These are phyloP conservation scores for Archilochus colubris DNA, from an alignment of 2,113 vertebrate species.

Conservation along the genomic window DNA sequence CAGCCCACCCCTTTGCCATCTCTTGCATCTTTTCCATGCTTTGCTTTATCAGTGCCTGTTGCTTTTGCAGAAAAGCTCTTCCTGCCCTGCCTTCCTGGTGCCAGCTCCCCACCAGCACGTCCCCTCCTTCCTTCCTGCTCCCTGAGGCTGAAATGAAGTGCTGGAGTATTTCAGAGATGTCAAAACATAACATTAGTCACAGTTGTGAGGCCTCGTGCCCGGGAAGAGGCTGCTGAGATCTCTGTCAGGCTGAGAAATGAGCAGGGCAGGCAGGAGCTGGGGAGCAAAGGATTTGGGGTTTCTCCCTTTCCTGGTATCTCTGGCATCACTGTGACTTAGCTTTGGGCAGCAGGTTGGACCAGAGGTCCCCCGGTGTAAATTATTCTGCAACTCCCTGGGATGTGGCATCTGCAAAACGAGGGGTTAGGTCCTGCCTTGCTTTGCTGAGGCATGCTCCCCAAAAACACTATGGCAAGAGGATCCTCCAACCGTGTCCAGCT, in stretches of 20 bases:
- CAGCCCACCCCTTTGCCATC: accelerated
- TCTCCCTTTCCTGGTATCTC: accelerated
- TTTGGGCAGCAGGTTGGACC: not conserved
- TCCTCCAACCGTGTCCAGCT: accelerated
- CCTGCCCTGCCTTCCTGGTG: not conserved
- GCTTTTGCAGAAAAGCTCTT: not conserved
- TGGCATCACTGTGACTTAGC: not conserved
- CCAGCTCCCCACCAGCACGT: not conserved
- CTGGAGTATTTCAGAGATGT: constrained; percentile 67
- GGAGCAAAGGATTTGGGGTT: not conserved
- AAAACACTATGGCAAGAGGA: not conserved
- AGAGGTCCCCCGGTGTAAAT: not conserved
- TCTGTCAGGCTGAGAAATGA: not conserved
- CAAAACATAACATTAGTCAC: constrained; percentile 65
- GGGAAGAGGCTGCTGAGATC: constrained; percentile 34
- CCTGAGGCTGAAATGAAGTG: constrained; percentile 34
- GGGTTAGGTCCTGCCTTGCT: not conserved
- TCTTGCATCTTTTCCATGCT: not conserved
- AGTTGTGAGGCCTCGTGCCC: constrained; percentile 13
- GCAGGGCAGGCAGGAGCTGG: not conserved
- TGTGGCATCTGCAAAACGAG: not conserved
- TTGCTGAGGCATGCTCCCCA: not conserved
- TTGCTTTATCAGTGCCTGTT: not conserved
- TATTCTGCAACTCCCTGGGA: no score
- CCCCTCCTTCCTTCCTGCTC: constrained; percentile 51